Base-by-base conservation (phyloP, 1,140 invertebrate genomes). In the Phortica variegata region DNA sequence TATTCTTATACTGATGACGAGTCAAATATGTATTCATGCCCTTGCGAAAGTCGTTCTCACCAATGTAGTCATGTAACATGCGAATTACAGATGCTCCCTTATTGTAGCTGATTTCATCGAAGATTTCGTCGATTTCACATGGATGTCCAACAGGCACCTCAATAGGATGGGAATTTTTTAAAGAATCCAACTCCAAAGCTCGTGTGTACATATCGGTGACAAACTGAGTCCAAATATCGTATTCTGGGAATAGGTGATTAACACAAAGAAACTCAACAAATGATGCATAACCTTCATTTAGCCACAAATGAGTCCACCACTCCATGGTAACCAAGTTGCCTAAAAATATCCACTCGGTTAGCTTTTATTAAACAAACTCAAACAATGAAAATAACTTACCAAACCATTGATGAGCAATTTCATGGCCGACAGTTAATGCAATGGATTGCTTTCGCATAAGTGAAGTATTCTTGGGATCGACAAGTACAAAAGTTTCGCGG, bases 51-150 rank as follows among this genome's bases (percentile, higher is more conserved):
- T 91, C 88, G 61, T 87, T 82, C 76, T 96, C 93, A 8, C 95
- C 95, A 61, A 99, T 91, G 62, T 95, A 98, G 63, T 89, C 85
- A 73, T 97, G 93, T 31, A 99, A 79, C 97, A 99, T 99, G 57
- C 95, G 82, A 40, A 98, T 97, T 2, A 98, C 87, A 26, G 91
- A 93, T 0, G 91, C 90, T 13, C 88, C 92, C 79, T 97, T 97
- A 58, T 87, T 87, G 75, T 97, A 98, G 26, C 93, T 95, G 66
- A 98, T 97, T 56, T 90, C 87, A 79, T 97, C 93, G 77, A 97
- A 98, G 56, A 97, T 95, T 75, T 94, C 91, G 72, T 94, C 91
- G 56, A 97, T 92, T 78, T 97, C 91, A 4, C 87, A 85, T 0
- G 93, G 90, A 79, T 94, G 87, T 2, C 87, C 85, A 0, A 95